Conservation (phyloP, 2,888 invertebrate genomes). For the Dicranocentrus wangi region DNA sequence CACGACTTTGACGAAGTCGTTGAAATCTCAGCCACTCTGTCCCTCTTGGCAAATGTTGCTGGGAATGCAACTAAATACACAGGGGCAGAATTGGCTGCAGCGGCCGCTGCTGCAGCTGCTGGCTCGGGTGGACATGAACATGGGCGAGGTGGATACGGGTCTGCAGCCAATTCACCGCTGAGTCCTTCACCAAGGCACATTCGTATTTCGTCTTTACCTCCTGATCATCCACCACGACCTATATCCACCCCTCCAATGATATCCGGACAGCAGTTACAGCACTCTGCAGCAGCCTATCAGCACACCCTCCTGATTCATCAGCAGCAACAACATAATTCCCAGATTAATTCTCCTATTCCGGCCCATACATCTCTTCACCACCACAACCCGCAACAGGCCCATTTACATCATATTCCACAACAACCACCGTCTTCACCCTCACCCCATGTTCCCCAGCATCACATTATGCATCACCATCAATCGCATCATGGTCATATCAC, state of each 20-base stretch:
- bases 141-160: constrained; percentile 6
- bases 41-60: constrained; percentile 56
- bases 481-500: constrained; percentile 20
- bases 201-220: constrained; percentile 41
- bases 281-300: constrained; percentile 16
- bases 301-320: constrained; percentile 48
- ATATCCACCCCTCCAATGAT: constrained; percentile 61
- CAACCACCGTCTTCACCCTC: constrained; percentile 22
- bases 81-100: constrained; percentile 50
- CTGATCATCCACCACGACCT: constrained; percentile 51
- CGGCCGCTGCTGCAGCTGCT: constrained; percentile 44
- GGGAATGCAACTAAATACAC: constrained; percentile 47
- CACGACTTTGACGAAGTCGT: constrained; percentile 66
- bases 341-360: constrained; percentile 27
- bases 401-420: constrained; percentile 47
- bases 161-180: constrained; percentile 21
- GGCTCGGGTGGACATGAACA: constrained; percentile 9
- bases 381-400: constrained; percentile 42
- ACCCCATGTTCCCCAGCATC: constrained; percentile 11
- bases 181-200: constrained; percentile 35
- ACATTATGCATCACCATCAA: constrained; percentile 31
- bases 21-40: constrained; percentile 64
- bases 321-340: constrained; percentile 25
- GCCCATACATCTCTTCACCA: constrained; percentile 38
- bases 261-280: constrained; percentile 46